Percentiles rank a stretch among this genome's conserved stretches.
These are phyloP conservation scores for Teleopsis dalmanni DNA, from an alignment of 1,140 invertebrate genomes.

Conservation along the genomic window DNA sequence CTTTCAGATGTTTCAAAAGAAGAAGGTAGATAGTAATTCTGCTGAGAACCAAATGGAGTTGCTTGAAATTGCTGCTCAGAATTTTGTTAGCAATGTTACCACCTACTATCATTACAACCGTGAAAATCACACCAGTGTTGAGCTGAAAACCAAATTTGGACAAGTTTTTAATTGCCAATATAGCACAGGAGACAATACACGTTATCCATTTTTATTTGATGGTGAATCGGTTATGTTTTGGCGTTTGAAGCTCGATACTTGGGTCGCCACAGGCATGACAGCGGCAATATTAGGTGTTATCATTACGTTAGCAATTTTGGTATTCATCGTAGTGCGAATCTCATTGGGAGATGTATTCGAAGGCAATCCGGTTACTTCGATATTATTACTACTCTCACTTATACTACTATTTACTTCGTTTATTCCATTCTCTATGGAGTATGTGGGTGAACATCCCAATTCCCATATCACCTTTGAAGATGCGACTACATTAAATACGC, in stretches of 20 bases:
- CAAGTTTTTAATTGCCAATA: constrained; percentile 41
- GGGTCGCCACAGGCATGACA: constrained; percentile 47
- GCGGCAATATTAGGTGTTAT: constrained; percentile 46
- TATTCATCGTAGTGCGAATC: constrained; percentile 46
- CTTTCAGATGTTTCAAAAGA: constrained; percentile 39
- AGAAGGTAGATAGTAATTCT: not conserved
- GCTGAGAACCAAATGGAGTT: constrained; percentile 18
- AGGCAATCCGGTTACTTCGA: constrained; percentile 47
- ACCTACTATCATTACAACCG: constrained; percentile 40
- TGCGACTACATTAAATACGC: constrained; percentile 31
- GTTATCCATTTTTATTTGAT: constrained; percentile 38
- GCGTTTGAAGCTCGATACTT: constrained; percentile 45
- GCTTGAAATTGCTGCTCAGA: constrained; percentile 34
- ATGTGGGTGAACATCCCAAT: constrained; percentile 36
- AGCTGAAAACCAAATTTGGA: constrained; percentile 35
- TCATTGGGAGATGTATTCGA: constrained; percentile 46
- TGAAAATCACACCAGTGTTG: constrained; percentile 31
- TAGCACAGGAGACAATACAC: constrained; percentile 29
- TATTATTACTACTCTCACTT: constrained; percentile 44
- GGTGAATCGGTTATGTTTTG: constrained; percentile 42
- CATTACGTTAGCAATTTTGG: constrained; percentile 46
- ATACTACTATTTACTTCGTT: constrained; percentile 50
- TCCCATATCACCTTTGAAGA: constrained; percentile 40
- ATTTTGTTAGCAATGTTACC: constrained; percentile 36
- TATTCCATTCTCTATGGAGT: constrained; percentile 50